These are phyloP conservation scores for Oncopodura yosiiana DNA, from an alignment of 1,140 invertebrate genomes.

Conservation along the genomic window DNA sequence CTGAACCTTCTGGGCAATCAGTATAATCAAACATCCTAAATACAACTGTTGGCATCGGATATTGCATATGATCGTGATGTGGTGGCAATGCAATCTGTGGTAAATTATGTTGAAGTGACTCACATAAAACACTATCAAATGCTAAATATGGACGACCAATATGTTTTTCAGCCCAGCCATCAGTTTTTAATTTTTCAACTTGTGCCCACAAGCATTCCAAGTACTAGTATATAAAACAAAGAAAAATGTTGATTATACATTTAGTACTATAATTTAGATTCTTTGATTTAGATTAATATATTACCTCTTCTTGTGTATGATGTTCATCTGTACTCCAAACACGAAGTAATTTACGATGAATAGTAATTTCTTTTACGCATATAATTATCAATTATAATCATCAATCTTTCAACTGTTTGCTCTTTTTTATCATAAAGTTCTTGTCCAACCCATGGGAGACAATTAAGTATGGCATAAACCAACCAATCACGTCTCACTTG, in stretches of 20 bases:
- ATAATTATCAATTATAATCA: conserved; percentile 89
- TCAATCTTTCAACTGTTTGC: conserved; percentile 77
- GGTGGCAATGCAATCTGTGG: conserved; percentile 78
- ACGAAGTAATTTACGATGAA: conserved; percentile 77
- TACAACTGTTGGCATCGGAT: conserved; percentile 82
- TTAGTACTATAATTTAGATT: background rate
- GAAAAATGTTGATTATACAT: conserved; percentile 1
- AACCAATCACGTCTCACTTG: conserved; percentile 87
- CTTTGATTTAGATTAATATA: background rate
- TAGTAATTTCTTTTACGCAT: conserved; percentile 84
- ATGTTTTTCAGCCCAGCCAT: conserved; percentile 96
- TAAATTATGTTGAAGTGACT: conserved; percentile 90
- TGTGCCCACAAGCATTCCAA: conserved; percentile 96
- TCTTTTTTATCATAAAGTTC: conserved; percentile 96
- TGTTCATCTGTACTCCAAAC: conserved; percentile 87
- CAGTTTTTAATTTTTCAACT: conserved; percentile 77
- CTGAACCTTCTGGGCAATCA: conserved; percentile 83
- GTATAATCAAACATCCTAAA: conserved; percentile 98
- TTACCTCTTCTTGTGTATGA: conserved; percentile 88
- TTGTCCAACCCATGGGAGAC: conserved; percentile 89
- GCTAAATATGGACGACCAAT: conserved; percentile 88
- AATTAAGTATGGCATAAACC: conserved; percentile 87
- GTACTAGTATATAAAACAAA: conserved; percentile 48
- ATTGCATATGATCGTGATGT: conserved; percentile 76
- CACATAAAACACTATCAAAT: conserved; percentile 89